A percentile compares a stretch with the other conserved stretches of the same genome.
Conservation (phyloP, 2,113 vertebrate genomes). For the Euleptes europaea region DNA sequence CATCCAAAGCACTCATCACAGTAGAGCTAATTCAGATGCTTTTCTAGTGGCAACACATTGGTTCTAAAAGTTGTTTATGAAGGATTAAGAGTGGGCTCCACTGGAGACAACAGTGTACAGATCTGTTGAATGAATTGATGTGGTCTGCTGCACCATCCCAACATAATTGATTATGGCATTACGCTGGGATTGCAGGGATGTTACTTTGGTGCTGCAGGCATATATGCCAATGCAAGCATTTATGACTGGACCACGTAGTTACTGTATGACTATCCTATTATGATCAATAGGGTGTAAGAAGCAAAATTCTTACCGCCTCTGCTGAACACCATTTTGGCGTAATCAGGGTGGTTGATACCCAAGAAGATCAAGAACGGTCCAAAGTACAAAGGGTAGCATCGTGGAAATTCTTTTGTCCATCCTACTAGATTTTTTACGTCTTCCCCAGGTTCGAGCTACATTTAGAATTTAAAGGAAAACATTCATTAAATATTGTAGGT, state of each 20-base stretch:
- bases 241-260: neutral
- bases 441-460: slow-evolving; percentile 55
- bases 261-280: neutral
- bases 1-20: too few relatives aligned
- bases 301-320: neutral
- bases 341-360: neutral
- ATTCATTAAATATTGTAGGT: too few relatives aligned
- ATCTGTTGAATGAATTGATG: too few relatives aligned
- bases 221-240: too few relatives aligned
- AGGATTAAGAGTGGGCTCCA: too few relatives aligned
- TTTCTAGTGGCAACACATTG: too few relatives aligned
- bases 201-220: too few relatives aligned
- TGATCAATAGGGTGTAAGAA: neutral
- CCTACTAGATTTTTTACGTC: slow-evolving; percentile 66
- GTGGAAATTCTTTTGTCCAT: slow-evolving; percentile 74
- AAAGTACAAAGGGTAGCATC: slow-evolving; percentile 59
- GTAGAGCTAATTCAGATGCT: too few relatives aligned
- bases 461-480: neutral
- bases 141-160: too few relatives aligned
- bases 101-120: too few relatives aligned
- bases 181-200: neutral
- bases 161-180: neutral
- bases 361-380: neutral
- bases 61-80: too few relatives aligned
- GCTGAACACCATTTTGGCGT: neutral